Conservation (phyloP, 1,140 invertebrate species). For the Pseudomyrmex dendroicus region DNA sequence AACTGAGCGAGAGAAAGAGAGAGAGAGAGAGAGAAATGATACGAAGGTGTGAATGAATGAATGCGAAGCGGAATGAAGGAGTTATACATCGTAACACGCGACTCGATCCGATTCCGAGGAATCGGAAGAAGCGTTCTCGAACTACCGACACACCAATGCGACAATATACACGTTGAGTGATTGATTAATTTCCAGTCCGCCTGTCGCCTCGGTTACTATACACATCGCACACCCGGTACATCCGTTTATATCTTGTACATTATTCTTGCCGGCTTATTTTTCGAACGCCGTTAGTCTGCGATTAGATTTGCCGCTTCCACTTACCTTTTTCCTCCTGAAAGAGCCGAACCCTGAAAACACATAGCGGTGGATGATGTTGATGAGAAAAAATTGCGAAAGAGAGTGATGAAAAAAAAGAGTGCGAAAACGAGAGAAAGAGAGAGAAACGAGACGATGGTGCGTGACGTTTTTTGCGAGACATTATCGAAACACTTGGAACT, state of each 20-base stretch:
- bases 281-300: slow-evolving; percentile 65
- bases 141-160: slow-evolving; percentile 67
- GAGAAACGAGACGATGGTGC: slow-evolving; percentile 33
- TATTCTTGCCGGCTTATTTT: slow-evolving; percentile 67
- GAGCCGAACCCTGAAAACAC: slow-evolving; percentile 8
- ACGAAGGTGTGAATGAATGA: slow-evolving; percentile 5
- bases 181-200: slow-evolving; percentile 66
- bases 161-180: slow-evolving; percentile 66
- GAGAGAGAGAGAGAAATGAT: slow-evolving; percentile 2
- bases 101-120: slow-evolving; percentile 55
- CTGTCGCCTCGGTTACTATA: slow-evolving; percentile 63
- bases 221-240: slow-evolving; percentile 11
- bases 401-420: not conserved
- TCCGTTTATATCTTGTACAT: slow-evolving; percentile 63
- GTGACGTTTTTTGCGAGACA: slow-evolving; percentile 68
- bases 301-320: slow-evolving; percentile 65
- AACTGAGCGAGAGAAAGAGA: slow-evolving; percentile 2
- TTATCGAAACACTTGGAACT: slow-evolving; percentile 72
- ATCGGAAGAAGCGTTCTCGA: slow-evolving; percentile 47
- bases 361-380: not conserved
- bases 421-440: not conserved
- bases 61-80: not conserved
- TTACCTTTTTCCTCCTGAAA: not conserved
- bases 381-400: not conserved
- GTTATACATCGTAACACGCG: slow-evolving; percentile 26